Conservation (phyloP, 2,113 vertebrate genomes). For the Pygoscelis adeliae region DNA sequence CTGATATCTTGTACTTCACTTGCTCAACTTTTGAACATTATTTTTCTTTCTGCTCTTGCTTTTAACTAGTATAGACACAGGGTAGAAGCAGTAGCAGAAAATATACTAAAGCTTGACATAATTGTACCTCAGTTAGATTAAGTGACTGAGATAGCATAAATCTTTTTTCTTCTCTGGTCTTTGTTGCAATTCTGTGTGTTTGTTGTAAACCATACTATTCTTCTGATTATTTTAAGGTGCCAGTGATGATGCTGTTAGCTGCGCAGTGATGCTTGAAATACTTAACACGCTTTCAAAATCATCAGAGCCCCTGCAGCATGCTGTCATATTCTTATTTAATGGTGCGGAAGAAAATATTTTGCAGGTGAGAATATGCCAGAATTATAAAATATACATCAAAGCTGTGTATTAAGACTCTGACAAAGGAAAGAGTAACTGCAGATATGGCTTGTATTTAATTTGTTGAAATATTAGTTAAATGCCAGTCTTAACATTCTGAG, state of each 20-base stretch:
- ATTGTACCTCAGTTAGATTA: neutral
- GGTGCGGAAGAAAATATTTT: constrained; percentile 97
- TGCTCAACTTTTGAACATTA: neutral
- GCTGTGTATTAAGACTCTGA: neutral
- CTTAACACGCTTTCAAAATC: constrained; percentile 86
- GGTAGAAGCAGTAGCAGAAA: neutral
- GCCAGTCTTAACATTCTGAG: neutral
- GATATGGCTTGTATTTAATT: neutral
- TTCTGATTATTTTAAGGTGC: constrained; percentile 81
- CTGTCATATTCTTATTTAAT: constrained; percentile 95
- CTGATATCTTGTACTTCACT: neutral
- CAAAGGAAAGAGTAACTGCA: neutral
- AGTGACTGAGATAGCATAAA: neutral
- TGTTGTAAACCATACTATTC: neutral
- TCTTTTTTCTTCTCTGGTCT: neutral
- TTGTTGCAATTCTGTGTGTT: neutral
- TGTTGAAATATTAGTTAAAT: neutral
- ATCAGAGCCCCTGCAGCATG: constrained; percentile 84
- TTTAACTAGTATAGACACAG: neutral
- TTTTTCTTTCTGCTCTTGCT: neutral
- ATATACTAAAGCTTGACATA: neutral
- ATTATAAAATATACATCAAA: neutral
- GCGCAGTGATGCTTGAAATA: constrained; percentile 96
- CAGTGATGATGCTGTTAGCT: constrained; percentile 97
- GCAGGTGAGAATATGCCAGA: constrained; percentile 80